A percentile compares a stretch with the other conserved stretches of the same genome.
Conservation (phyloP, 2,113 vertebrate species). For the Cariama cristata region DNA sequence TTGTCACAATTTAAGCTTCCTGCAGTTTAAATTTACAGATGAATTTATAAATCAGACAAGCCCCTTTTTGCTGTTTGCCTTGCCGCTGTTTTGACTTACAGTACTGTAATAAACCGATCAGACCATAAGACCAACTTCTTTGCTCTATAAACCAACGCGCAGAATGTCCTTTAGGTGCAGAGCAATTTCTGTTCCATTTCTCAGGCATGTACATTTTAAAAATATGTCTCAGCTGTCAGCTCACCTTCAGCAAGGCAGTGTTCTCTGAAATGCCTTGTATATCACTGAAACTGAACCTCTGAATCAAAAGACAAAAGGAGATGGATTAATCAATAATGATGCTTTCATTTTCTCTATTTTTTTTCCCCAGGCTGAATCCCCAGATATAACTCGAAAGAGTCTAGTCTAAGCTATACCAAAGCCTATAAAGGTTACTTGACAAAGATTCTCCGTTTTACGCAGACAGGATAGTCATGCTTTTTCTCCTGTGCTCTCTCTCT, state of each 20-base stretch:
- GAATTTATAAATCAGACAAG: not conserved
- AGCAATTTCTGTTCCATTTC: constrained; percentile 21
- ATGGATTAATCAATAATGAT: constrained; percentile 55
- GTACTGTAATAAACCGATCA: not conserved
- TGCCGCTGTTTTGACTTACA: not conserved
- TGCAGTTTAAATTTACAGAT: not conserved
- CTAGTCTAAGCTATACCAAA: constrained; percentile 27
- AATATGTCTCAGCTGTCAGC: not conserved
- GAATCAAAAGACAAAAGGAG: constrained; percentile 64
- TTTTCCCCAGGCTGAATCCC: constrained; percentile 52
- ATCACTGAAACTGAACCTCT: constrained; percentile 46
- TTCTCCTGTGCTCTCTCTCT: not conserved
- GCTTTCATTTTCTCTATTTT: constrained; percentile 50
- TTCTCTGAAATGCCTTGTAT: not conserved
- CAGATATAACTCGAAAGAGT: constrained; percentile 68
- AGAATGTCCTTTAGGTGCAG: constrained; percentile 19
- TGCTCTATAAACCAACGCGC: not conserved
- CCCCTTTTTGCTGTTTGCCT: not conserved
- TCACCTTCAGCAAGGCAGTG: not conserved
- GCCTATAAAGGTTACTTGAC: constrained; percentile 45
- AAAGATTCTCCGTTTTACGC: not conserved
- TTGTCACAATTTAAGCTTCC: not conserved
- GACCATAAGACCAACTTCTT: not conserved
- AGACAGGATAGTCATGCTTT: not conserved
- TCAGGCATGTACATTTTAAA: not conserved